A percentile compares a stretch with the other conserved stretches of the same genome.
phyloP scores from a whole-genome alignment of 2,888 invertebrate genomes.

The Sinohyriopsis cumingii region DNA sequence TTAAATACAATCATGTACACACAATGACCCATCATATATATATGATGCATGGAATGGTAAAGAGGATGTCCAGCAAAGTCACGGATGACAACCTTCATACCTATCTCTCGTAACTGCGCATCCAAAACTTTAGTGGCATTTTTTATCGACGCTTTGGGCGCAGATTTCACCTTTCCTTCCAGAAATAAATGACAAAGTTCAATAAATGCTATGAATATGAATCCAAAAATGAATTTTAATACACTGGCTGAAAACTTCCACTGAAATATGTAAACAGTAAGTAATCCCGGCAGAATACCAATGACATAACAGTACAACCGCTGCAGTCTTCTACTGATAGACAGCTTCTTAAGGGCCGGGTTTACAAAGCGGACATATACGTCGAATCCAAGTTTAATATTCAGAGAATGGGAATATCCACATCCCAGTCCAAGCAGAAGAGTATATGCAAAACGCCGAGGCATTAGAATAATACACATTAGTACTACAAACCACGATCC shows the following conservation, averaged over 20 bases:
- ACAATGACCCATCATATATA: constrained; percentile 46
- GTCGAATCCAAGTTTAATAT: constrained; percentile 33
- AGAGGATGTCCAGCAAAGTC: constrained; percentile 47
- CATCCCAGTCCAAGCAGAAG: constrained; percentile 23
- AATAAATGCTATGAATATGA: constrained; percentile 14
- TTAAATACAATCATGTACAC: constrained; percentile 43
- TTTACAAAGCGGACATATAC: constrained; percentile 29
- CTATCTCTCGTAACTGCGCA: constrained; percentile 15
- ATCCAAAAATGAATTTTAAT: constrained; percentile 13
- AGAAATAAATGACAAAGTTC: constrained; percentile 21
- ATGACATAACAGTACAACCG: constrained; percentile 26
- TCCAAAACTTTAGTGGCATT: constrained; percentile 26
- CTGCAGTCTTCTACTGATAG: constrained; percentile 11
- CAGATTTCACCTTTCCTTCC: constrained; percentile 26
- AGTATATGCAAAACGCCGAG: constrained; percentile 14
- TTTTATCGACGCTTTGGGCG: constrained; percentile 23
- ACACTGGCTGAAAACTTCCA: constrained; percentile 20
- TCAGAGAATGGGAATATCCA: constrained; percentile 32
- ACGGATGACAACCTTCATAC: constrained; percentile 36
- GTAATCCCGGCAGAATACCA: constrained; percentile 34
- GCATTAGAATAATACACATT: constrained; percentile 14
- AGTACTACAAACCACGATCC: constrained; percentile 6
- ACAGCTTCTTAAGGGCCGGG: constrained; percentile 18
- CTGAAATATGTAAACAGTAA: constrained; percentile 18
- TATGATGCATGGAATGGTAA: constrained; percentile 44